These are phyloP conservation scores for Sebastes miniatus DNA, from an alignment of 2,797 vertebrate genomes.

Conservation along the genomic window DNA sequence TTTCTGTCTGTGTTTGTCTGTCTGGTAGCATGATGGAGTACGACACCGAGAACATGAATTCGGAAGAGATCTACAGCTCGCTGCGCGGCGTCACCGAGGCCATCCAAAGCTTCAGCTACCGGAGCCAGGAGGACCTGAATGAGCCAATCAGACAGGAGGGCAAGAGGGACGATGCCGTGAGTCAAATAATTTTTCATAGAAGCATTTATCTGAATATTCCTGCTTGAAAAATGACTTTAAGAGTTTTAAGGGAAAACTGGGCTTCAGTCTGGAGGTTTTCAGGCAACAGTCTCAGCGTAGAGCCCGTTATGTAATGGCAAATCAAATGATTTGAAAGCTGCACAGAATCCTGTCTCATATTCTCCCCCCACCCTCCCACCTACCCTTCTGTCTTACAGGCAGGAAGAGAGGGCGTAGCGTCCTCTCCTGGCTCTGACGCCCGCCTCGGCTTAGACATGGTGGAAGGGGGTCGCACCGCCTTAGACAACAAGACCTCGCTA, in stretches of 20 bases:
- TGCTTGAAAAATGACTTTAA: background rate
- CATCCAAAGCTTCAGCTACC: conserved; percentile 97
- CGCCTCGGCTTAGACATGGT: conserved; percentile 87
- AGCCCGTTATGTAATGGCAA: background rate
- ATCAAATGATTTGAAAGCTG: background rate
- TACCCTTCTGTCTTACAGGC: conserved; percentile 71
- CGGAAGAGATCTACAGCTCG: conserved; percentile 99
- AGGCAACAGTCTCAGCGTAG: background rate
- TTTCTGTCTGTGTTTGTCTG: conserved; percentile 25
- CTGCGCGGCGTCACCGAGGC: conserved; percentile 96
- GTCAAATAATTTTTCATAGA: conserved; percentile 43
- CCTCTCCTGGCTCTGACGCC: conserved; percentile 85
- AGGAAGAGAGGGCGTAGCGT: conserved; percentile 87
- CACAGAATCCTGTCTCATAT: background rate
- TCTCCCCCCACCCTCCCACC: too few species aligned
- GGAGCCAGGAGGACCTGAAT: conserved; percentile 96
- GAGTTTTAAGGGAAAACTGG: background rate
- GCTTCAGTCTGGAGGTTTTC: background rate
- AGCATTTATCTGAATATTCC: background rate
- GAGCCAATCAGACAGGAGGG: conserved; percentile 92
- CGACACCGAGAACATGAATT: conserved; percentile 98
- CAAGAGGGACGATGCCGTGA: conserved; percentile 94
- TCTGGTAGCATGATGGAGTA: conserved; percentile 93
- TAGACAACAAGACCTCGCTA: conserved; percentile 97
- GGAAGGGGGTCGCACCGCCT: conserved; percentile 91